These are phyloP conservation scores for Cirrhinus molitorella DNA, from an alignment of 2,797 vertebrate genomes.

Conservation along the genomic window DNA sequence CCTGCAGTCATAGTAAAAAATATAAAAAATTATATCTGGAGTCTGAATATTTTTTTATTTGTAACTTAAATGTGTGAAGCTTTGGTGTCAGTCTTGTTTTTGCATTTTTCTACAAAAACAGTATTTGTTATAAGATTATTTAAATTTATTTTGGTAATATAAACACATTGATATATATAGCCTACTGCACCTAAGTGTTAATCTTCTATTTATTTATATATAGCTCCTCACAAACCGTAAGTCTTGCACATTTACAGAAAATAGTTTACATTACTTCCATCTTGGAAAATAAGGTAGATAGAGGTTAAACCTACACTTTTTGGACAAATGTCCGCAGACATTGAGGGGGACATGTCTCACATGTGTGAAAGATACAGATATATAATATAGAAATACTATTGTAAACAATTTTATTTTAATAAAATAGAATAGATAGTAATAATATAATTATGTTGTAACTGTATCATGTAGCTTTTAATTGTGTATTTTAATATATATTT, in stretches of 20 bases:
- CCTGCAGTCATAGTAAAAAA: too few relatives aligned
- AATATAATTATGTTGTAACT: neutral
- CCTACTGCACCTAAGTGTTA: neutral
- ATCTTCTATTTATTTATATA: neutral
- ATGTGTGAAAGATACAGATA: neutral
- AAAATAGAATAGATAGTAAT: neutral
- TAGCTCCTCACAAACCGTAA: neutral
- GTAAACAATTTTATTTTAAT: neutral
- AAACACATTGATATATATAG: neutral
- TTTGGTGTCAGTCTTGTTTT: neutral
- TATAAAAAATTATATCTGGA: too few relatives aligned
- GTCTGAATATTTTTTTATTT: neutral
- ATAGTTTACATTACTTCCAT: neutral
- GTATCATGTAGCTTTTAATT: neutral
- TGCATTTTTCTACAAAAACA: too few relatives aligned
- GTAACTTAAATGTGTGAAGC: neutral
- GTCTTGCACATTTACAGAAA: neutral
- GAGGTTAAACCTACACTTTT: neutral
- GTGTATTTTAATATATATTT: too few relatives aligned
- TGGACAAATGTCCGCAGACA: neutral
- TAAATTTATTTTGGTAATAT: neutral
- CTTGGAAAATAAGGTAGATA: neutral
- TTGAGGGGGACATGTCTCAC: neutral
- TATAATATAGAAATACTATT: neutral
- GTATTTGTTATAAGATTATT: neutral